Percentiles rank a stretch among this genome's conserved stretches.
Evolutionary conservation across 2,888 invertebrate genomes (phyloP).

Genomic region (Anorthoa munda): DNA sequence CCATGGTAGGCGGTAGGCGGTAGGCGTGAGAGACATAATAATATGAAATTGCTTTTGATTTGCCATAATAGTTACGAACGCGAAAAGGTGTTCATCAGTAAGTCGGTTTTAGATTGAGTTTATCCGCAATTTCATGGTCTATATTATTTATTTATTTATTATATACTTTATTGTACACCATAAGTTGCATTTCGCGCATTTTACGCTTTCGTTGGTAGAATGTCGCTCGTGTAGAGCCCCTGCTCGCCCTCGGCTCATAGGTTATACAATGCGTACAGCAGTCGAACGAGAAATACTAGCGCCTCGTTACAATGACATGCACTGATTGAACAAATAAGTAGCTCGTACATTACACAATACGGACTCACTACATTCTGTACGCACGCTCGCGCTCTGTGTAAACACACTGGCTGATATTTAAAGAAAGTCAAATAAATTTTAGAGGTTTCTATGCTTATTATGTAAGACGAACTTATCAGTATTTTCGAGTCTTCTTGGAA

Average conservation of each 20-base stretch:
- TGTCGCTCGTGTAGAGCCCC: too few species aligned
- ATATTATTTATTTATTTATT: too few species aligned
- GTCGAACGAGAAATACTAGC: constrained; percentile 52
- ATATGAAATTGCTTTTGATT: too few species aligned
- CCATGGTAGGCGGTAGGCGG: too few species aligned
- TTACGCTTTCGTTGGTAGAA: too few species aligned
- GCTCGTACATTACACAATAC: constrained; percentile 72
- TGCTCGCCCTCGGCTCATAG: not conserved
- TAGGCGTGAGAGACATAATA: too few species aligned
- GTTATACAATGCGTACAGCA: constrained; percentile 17
- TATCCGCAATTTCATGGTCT: too few species aligned
- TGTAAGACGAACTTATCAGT: not conserved
- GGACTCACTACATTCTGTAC: constrained; percentile 57
- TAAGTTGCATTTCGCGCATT: too few species aligned
- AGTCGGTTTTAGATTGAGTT: too few species aligned
- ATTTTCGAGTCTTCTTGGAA: not conserved
- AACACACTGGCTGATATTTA: constrained; percentile 69
- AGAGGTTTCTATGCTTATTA: not conserved
- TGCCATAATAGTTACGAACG: too few species aligned
- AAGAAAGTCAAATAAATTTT: not conserved
- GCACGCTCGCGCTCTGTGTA: constrained; percentile 53
- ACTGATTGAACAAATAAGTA: constrained; percentile 74
- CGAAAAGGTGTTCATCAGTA: too few species aligned
- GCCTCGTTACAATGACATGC: constrained; percentile 62
- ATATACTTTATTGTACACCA: too few species aligned